Evolutionary conservation across 2,797 vertebrate genomes (phyloP).

Genomic region (Gobio occitaniae): DNA sequence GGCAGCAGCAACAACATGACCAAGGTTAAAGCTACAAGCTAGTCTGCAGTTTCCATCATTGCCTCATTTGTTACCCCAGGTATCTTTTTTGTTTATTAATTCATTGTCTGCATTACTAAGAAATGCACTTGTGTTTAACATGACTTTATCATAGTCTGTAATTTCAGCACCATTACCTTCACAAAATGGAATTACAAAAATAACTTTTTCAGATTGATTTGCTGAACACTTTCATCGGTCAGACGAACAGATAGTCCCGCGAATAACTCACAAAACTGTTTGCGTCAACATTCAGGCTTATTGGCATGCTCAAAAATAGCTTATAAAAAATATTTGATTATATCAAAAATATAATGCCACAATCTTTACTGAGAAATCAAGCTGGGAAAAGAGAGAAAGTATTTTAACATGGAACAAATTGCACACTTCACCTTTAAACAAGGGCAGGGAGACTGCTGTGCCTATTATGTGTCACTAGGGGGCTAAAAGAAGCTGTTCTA

Average conservation of each 20-base stretch:
- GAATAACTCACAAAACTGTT: background rate
- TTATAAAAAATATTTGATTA: no score
- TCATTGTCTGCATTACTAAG: background rate
- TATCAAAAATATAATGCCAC: background rate
- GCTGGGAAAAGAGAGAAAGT: background rate
- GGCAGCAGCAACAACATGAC: background rate
- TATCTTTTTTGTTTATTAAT: background rate
- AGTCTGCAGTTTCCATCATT: background rate
- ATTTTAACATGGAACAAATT: conserved; percentile 7
- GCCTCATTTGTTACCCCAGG: background rate
- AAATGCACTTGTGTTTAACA: background rate
- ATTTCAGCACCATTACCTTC: background rate
- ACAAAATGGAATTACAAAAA: background rate
- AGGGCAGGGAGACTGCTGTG: background rate
- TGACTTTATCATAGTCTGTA: background rate
- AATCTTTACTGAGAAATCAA: background rate
- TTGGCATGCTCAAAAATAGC: background rate
- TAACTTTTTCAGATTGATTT: background rate
- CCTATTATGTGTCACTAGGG: conserved; percentile 16
- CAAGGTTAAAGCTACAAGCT: background rate
- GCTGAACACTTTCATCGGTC: background rate
- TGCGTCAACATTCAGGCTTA: background rate
- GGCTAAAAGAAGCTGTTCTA: conserved; percentile 12
- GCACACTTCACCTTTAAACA: conserved; percentile 23
- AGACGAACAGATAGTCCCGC: background rate